A percentile compares a stretch with the other conserved stretches of the same genome.
Conservation (phyloP, 2,797 vertebrate genomes). For the Lagorchestes hirsutus region DNA sequence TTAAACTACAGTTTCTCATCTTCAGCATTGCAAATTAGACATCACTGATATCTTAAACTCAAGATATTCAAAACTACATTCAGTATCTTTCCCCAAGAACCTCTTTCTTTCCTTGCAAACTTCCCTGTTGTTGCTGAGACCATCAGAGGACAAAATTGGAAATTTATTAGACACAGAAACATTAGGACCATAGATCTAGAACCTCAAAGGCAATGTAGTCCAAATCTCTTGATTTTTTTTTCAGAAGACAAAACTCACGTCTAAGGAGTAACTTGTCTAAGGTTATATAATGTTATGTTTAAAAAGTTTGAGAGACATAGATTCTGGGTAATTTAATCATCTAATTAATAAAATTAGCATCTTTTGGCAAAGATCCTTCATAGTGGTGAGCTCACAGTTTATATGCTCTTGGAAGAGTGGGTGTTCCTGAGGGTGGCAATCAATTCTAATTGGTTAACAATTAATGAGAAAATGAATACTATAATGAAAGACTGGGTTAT, state of each 20-base stretch:
- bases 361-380: no score
- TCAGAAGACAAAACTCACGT: neutral
- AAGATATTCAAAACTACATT: neutral
- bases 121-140: neutral
- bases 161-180: neutral
- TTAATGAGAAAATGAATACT: no score
- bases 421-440: no score
- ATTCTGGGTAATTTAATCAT: no score
- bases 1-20: neutral
- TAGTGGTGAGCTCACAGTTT: no score
- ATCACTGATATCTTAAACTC: neutral
- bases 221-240: neutral
- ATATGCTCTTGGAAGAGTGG: no score
- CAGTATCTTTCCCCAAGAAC: neutral
- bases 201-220: neutral
- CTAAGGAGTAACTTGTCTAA: neutral
- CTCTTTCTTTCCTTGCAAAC: neutral
- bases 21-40: neutral
- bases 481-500: no score
- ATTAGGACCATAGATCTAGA: neutral
- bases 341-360: no score
- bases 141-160: neutral
- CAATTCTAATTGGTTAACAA: no score
- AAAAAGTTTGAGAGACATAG: no score
- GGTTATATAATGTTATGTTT: neutral